Evolutionary conservation across 2,888 invertebrate species (phyloP).

Genomic region (Lochmaea capreae): DNA sequence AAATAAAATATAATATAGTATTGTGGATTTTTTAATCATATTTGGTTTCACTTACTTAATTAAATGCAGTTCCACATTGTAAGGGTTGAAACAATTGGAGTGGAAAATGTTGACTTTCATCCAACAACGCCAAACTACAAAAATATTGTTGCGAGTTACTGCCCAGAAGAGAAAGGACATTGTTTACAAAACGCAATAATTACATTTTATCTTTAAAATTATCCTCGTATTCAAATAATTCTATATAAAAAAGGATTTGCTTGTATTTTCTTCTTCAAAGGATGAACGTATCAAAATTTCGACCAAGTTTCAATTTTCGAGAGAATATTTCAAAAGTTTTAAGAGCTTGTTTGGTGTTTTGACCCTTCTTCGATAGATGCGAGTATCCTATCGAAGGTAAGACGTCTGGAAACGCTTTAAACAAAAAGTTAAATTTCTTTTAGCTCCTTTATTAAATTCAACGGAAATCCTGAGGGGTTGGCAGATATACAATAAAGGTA

Average conservation of each 20-base stretch:
- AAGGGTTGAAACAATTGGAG: no score
- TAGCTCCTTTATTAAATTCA: constrained; percentile 2
- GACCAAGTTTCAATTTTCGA: constrained; percentile 10
- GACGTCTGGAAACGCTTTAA: constrained; percentile 2
- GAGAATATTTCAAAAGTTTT: constrained; percentile 25
- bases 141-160: no score
- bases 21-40: no score
- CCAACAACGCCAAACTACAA: no score
- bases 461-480: not conserved
- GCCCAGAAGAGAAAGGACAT: no score
- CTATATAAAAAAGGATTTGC: not conserved
- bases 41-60: no score
- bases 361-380: constrained; percentile 6
- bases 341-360: constrained; percentile 30
- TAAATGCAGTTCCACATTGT: no score
- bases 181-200: no score
- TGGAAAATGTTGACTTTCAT: no score
- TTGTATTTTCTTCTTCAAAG: constrained; percentile 13
- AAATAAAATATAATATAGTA: no score
- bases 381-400: not conserved
- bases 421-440: constrained; percentile 20
- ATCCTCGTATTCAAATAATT: no score
- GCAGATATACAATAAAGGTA: not conserved
- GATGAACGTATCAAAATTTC: constrained; percentile 20
- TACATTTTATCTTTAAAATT: no score